These are phyloP conservation scores for Larimichthys crocea DNA, from an alignment of 2,113 vertebrate species.

Conservation along the genomic window DNA sequence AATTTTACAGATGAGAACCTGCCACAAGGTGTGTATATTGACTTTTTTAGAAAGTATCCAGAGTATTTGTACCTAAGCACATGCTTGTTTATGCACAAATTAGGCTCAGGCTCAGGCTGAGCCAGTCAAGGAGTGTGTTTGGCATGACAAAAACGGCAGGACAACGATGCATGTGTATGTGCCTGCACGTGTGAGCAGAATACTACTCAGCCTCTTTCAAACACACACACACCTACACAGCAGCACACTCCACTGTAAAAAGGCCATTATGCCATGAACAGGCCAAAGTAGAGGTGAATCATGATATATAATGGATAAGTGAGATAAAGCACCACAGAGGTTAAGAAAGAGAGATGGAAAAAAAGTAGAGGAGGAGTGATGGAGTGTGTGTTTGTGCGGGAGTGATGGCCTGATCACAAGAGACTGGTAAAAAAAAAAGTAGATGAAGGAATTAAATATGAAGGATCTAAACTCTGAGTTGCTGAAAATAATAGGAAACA, in stretches of 20 bases:
- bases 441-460: constrained; percentile 78
- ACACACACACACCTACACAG: constrained; percentile 39
- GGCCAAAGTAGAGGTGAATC: constrained; percentile 26
- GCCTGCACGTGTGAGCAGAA: constrained; percentile 64
- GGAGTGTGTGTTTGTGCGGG: constrained; percentile 1
- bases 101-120: constrained; percentile 14
- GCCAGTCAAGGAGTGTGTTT: constrained; percentile 61
- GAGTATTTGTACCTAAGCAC: constrained; percentile 23
- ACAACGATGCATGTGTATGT: constrained; percentile 74
- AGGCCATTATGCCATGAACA: constrained; percentile 38
- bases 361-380: constrained; percentile 35
- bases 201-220: constrained; percentile 41
- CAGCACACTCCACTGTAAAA: constrained; percentile 47
- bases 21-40: not conserved
- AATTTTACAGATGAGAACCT: not conserved
- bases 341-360: constrained; percentile 42
- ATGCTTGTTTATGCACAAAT: constrained; percentile 38
- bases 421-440: constrained; percentile 35
- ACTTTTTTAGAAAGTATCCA: not conserved
- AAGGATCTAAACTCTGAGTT: constrained; percentile 66
- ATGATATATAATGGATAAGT: constrained; percentile 40
- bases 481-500: constrained; percentile 50
- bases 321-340: constrained; percentile 36
- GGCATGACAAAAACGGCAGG: constrained; percentile 74
- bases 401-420: constrained; percentile 25